Conservation (phyloP, 2,888 invertebrate species). For the Anodontia alba region DNA sequence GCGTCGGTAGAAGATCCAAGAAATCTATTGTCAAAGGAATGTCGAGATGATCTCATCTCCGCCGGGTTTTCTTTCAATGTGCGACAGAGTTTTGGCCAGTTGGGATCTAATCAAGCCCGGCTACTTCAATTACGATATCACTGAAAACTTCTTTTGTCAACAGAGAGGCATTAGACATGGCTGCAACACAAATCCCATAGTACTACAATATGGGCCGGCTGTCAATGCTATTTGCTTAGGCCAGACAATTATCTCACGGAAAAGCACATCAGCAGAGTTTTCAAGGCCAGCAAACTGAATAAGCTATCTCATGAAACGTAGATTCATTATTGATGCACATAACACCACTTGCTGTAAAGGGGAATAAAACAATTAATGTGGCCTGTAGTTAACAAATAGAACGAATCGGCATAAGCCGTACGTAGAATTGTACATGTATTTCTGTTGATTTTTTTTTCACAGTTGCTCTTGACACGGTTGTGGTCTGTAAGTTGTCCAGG, state of each 20-base stretch:
- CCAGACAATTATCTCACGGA: slow-evolving; percentile 10
- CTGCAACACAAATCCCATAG: slow-evolving; percentile 13
- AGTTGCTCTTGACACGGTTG: too few species aligned
- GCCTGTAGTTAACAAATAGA: too few species aligned
- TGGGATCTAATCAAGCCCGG: neutral
- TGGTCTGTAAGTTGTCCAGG: too few species aligned
- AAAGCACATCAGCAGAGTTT: neutral
- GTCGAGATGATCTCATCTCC: slow-evolving; percentile 13
- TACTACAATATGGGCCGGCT: slow-evolving; percentile 18
- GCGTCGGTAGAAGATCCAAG: neutral
- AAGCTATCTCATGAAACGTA: neutral
- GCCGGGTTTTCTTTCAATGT: neutral
- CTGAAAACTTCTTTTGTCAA: slow-evolving; percentile 26
- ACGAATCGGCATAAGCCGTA: too few species aligned
- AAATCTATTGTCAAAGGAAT: slow-evolving; percentile 2
- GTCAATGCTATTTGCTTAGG: slow-evolving; percentile 24
- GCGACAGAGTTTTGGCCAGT: neutral
- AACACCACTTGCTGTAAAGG: too few species aligned
- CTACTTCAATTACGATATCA: neutral
- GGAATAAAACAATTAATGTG: too few species aligned
- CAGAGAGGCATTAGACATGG: slow-evolving; percentile 20
- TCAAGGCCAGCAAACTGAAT: neutral
- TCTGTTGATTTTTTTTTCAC: too few species aligned
- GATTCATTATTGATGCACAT: too few species aligned
- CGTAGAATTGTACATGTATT: too few species aligned